Conservation (phyloP, 2,888 invertebrate species). For the Pediacus dermestoides region DNA sequence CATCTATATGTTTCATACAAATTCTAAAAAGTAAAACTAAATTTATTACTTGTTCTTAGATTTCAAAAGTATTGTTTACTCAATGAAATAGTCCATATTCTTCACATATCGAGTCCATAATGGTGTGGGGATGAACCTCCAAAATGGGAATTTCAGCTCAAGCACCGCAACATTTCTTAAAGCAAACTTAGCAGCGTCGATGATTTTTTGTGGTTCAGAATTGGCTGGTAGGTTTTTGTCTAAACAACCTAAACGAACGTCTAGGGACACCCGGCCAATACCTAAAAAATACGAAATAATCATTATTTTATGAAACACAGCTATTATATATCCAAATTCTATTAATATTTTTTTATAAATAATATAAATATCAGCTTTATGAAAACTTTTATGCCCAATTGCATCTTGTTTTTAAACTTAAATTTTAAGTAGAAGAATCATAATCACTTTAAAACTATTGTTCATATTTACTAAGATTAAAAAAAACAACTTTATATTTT, state of each 20-base stretch:
- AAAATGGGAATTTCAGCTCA: slow-evolving; percentile 65
- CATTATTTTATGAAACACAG: not conserved
- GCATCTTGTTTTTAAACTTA: no score
- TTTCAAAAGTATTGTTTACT: no score
- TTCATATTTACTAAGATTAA: no score
- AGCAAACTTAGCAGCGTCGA: slow-evolving; percentile 65
- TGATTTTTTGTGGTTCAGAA: slow-evolving; percentile 56
- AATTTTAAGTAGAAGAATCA: no score
- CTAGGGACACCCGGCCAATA: slow-evolving; percentile 63
- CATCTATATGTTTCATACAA: slow-evolving; percentile 60
- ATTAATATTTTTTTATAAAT: no score
- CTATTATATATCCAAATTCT: no score
- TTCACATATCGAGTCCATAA: slow-evolving; percentile 61
- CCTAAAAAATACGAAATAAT: slow-evolving; percentile 49
- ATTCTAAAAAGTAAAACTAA: slow-evolving; percentile 59
- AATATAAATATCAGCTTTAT: no score
- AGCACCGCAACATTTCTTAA: slow-evolving; percentile 63
- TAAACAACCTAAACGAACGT: slow-evolving; percentile 63
- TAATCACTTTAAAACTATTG: no score
- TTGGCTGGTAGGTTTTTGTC: slow-evolving; percentile 54
- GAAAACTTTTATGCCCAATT: no score
- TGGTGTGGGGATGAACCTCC: slow-evolving; percentile 62
- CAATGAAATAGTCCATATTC: slow-evolving; percentile 65
- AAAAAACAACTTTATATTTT: no score
- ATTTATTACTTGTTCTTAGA: no score